phyloP scores from a whole-genome alignment of 1,140 invertebrate species.

The Drepana arcuata region DNA sequence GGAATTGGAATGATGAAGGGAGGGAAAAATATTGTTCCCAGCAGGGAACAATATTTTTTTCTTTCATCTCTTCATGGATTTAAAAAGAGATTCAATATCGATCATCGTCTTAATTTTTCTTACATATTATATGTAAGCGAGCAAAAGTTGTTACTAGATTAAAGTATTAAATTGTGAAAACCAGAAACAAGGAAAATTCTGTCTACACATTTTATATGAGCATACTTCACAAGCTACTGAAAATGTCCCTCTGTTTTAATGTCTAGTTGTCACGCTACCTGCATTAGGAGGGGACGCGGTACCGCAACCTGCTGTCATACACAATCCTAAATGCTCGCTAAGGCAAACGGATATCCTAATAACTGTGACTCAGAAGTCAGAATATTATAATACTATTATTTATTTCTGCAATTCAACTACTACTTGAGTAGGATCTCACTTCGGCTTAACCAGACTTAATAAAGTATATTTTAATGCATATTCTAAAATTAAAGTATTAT shows the following conservation, averaged over 20 bases:
- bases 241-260: slow-evolving; percentile 23
- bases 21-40: too few relatives aligned
- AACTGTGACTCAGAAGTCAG: slow-evolving; percentile 15
- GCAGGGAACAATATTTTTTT: too few relatives aligned
- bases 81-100: not conserved
- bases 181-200: not conserved
- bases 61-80: too few relatives aligned
- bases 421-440: not conserved
- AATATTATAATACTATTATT: not conserved
- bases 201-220: not conserved
- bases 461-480: too few relatives aligned
- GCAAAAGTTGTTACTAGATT: not conserved
- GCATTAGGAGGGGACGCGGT: slow-evolving; percentile 29
- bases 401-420: not conserved
- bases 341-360: slow-evolving; percentile 35
- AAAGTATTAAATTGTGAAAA: not conserved
- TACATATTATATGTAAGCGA: not conserved
- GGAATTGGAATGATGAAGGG: too few relatives aligned
- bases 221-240: slow-evolving; percentile 9
- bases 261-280: slow-evolving; percentile 41
- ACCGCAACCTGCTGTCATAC: slow-evolving; percentile 11
- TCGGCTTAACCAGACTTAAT: not conserved
- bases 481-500: too few relatives aligned
- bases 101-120: not conserved
- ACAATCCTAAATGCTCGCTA: slow-evolving; percentile 14